Evolutionary conservation across 2,888 invertebrate genomes (phyloP).

Genomic region (Cotesia congregata): DNA sequence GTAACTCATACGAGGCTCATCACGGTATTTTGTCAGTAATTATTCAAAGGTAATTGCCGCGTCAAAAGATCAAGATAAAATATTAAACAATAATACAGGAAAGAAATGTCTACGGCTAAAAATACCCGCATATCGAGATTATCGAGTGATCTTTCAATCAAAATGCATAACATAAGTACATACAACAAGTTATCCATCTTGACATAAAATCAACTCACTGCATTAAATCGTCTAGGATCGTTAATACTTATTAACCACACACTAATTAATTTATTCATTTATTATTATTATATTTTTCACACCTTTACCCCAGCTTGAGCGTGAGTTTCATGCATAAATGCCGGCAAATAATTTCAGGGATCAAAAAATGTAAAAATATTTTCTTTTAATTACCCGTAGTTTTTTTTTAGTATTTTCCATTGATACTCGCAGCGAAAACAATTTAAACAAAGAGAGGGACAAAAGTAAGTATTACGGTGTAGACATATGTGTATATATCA

Average conservation of each 20-base stretch:
- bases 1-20: too few relatives aligned
- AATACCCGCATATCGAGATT: not conserved
- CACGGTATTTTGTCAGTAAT: not conserved
- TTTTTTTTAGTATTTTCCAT: not conserved
- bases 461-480: not conserved
- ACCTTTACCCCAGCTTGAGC: not conserved
- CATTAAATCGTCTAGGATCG: not conserved
- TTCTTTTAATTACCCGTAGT: not conserved
- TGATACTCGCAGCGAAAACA: not conserved
- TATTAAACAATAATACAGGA: not conserved
- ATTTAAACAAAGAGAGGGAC: not conserved
- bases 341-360: not conserved
- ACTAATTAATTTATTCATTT: not conserved
- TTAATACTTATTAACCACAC: not conserved
- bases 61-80: not conserved
- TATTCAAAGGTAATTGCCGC: not conserved
- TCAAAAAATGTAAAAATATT: not conserved
- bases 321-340: not conserved
- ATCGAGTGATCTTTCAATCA: not conserved
- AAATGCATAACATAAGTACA: not conserved
- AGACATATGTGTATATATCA: constrained; percentile 31
- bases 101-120: not conserved
- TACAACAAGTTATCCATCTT: not conserved
- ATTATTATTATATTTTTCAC: not conserved
- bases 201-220: not conserved